phyloP scores from a whole-genome alignment of 2,113 vertebrate genomes.

The Calidris pygmaea region DNA sequence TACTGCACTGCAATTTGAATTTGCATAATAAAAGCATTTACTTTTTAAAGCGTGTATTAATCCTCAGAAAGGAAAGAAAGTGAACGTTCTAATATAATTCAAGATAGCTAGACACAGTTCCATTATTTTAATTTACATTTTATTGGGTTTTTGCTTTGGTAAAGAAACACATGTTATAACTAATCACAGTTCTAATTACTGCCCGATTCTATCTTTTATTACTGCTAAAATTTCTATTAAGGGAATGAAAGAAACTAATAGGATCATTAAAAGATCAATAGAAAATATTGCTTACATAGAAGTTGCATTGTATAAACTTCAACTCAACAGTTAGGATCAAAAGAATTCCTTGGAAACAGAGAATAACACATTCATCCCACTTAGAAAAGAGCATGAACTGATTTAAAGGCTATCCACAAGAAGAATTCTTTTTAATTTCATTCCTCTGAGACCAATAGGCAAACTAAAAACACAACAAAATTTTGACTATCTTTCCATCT shows the following conservation, averaged over 20 bases:
- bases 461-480: constrained; percentile 10
- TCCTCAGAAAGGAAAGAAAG: constrained; percentile 23
- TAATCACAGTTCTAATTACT: constrained; percentile 64
- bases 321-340: neutral
- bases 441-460: neutral
- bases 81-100: constrained; percentile 32
- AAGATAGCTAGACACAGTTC: constrained; percentile 42
- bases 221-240: constrained; percentile 69
- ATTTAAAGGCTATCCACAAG: constrained; percentile 27
- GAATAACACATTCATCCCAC: neutral
- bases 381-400: neutral
- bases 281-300: constrained; percentile 54
- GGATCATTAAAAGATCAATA: constrained; percentile 64
- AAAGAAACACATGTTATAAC: constrained; percentile 51
- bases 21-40: constrained; percentile 60
- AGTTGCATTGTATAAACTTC: constrained; percentile 30
- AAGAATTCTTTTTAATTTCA: constrained; percentile 12
- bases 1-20: constrained; percentile 32
- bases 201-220: constrained; percentile 54
- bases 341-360: constrained; percentile 33
- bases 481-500: neutral
- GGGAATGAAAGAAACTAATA: constrained; percentile 57
- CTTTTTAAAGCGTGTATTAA: constrained; percentile 39
- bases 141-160: constrained; percentile 50
- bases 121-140: constrained; percentile 62